Evolutionary conservation across 2,888 invertebrate genomes (phyloP).

Genomic region (Sturmia bella): DNA sequence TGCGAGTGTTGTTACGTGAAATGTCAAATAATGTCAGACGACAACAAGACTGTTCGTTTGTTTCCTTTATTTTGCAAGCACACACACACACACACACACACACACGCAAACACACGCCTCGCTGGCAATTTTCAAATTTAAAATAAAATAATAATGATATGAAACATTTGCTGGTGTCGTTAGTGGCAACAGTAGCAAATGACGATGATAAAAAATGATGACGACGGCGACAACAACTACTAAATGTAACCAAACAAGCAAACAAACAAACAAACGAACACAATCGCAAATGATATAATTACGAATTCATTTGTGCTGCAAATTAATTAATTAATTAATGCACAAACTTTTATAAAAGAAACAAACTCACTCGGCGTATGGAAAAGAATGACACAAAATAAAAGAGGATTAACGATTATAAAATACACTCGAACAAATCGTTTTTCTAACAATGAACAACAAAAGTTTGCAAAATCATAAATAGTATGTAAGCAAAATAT

Average conservation of each 20-base stretch:
- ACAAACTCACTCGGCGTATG: conserved; percentile 10
- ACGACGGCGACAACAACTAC: conserved; percentile 54
- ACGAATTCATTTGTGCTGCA: conserved; percentile 71
- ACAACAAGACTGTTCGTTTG: conserved; percentile 62
- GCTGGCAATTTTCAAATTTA: conserved; percentile 32
- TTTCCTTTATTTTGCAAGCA: conserved; percentile 29
- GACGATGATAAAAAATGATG: conserved; percentile 62
- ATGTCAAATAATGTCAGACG: conserved; percentile 70
- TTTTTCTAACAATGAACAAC: neutral
- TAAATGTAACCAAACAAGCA: conserved; percentile 4
- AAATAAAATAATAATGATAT: conserved; percentile 33
- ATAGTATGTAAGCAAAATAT: too few species aligned
- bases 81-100: conserved; percentile 4
- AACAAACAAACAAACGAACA: conserved; percentile 46
- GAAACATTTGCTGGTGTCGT: conserved; percentile 37
- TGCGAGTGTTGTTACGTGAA: conserved; percentile 69
- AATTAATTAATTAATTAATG: conserved; percentile 72
- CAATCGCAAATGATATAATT: conserved; percentile 69
- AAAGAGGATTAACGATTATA: conserved; percentile 5
- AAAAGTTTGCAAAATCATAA: neutral
- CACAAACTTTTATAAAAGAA: conserved; percentile 45
- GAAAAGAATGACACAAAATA: conserved; percentile 16
- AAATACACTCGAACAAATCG: conserved; percentile 22
- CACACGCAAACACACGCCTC: neutral
- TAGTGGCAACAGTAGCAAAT: conserved; percentile 60